Evolutionary conservation across 2,888 invertebrate species (phyloP), one percentile per base, ranked within the genome.

Genomic region (Zygothrica quintamaculata): DNA sequence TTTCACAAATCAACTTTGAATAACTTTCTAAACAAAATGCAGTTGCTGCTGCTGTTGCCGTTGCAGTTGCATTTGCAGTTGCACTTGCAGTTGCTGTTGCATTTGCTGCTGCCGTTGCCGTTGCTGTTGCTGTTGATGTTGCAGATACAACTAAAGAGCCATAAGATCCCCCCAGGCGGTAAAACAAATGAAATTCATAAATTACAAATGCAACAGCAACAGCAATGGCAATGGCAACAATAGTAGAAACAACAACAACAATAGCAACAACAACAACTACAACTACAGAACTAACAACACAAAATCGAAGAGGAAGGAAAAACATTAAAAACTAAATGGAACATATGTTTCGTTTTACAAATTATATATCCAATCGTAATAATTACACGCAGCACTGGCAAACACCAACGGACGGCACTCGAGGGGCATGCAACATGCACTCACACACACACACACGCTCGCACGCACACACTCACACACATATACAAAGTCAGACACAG

Each of bases 281-380:
- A 65, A 15, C 37, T 51, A 42, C 8, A 26, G 39, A 31, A 48
- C 7, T 4, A 13, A 1, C 16, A 22, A 2, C 18, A 22, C 3
- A 2, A 48, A 50, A 44, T 46, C 16, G 40, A 67, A 51, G 44
- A 58, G 52, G 47, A 65, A 44, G 61, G 65, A 68, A 61, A 64
- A 58, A 61, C 76, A 76, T 76, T 68, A 78, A 82, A 74, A 79
- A 67, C 77, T 68, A 74, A 86, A 79, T 80, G 69, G 73, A 82
- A 86, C 81, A 82, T 77, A 82, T 82, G 81, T 86, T 82, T 84
- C 76, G 65, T 56, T 56, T 85, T 86, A 85, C 79, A 82, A 82
- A 79, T 79, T 82, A 79, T 72, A 84, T 74, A 82, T 80, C 77
- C 81, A 81, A 84, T 84, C 77, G 77, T 72, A 66, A 80, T 80